Percentiles rank a stretch among this genome's conserved stretches.
Evolutionary conservation across 1,140 invertebrate genomes (phyloP).

Genomic region (silkworm (Bombyx mori)): DNA sequence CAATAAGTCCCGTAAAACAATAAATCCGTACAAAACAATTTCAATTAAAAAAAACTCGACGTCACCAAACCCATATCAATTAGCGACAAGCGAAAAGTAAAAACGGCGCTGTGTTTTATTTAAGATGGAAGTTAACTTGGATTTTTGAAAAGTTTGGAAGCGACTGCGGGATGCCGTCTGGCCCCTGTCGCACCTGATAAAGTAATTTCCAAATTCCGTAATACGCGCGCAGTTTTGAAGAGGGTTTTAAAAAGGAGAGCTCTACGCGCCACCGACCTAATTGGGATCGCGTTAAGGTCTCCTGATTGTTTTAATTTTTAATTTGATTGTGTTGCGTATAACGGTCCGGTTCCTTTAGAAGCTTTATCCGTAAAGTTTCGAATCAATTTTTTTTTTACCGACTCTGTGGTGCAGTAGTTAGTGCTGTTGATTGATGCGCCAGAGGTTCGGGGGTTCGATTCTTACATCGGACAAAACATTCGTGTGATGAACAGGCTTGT

Average conservation of each 20-base stretch:
- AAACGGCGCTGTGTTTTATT: conserved; percentile 55
- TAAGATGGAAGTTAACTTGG: conserved; percentile 54
- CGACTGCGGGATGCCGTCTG: conserved; percentile 37
- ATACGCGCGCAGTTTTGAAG: conserved; percentile 53
- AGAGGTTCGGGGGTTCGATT: too few species aligned
- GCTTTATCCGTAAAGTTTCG: too few species aligned
- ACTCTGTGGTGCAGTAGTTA: too few species aligned
- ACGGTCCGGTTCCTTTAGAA: background rate
- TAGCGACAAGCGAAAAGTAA: conserved; percentile 40
- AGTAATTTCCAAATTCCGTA: conserved; percentile 62
- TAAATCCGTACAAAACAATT: too few species aligned
- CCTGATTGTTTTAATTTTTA: conserved; percentile 39
- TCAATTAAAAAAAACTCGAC: too few species aligned
- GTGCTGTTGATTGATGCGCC: too few species aligned
- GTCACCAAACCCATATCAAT: conserved; percentile 44
- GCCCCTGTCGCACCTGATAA: conserved; percentile 49
- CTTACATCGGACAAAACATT: too few species aligned
- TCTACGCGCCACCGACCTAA: conserved; percentile 39
- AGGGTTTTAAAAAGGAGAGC: conserved; percentile 58
- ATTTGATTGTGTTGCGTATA: conserved; percentile 13
- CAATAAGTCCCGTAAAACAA: too few species aligned
- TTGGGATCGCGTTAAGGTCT: conserved; percentile 45
- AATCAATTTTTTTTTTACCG: too few species aligned
- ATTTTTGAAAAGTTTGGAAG: conserved; percentile 66
- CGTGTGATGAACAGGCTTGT: too few species aligned